These are phyloP conservation scores for Antechinus stuartii DNA, from an alignment of 2,113 vertebrate species.

Conservation along the genomic window DNA sequence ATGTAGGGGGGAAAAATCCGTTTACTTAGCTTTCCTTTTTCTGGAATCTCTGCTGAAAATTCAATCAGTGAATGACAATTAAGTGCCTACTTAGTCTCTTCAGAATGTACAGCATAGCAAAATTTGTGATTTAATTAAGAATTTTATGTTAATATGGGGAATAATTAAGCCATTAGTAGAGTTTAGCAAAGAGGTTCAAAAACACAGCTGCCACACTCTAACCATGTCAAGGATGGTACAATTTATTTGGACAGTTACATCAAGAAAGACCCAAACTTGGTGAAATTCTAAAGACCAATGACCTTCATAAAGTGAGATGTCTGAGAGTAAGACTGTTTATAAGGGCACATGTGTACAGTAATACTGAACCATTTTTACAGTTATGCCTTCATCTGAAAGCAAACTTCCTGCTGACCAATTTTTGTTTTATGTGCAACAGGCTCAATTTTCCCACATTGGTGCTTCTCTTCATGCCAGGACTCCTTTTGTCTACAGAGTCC, in stretches of 20 bases:
- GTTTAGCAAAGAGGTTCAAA: slow-evolving; percentile 15
- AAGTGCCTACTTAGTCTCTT: slow-evolving; percentile 1
- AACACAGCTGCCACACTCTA: slow-evolving; percentile 34
- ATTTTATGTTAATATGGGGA: slow-evolving; percentile 31
- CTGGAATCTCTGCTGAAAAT: slow-evolving; percentile 45
- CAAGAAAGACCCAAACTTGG: slow-evolving; percentile 4
- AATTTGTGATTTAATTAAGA: background rate
- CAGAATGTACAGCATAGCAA: slow-evolving; percentile 31
- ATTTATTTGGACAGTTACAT: slow-evolving; percentile 37
- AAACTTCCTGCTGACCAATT: slow-evolving; percentile 46
- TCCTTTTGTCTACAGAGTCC: slow-evolving; percentile 94
- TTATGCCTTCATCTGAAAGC: slow-evolving; percentile 49
- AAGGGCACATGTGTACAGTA: slow-evolving; percentile 21
- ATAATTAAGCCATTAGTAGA: background rate
- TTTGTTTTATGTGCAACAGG: slow-evolving; percentile 83
- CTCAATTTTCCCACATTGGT: slow-evolving; percentile 95
- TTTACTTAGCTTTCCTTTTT: slow-evolving; percentile 27
- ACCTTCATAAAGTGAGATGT: slow-evolving; percentile 43
- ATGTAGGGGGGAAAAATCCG: background rate
- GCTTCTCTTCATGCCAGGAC: slow-evolving; percentile 97
- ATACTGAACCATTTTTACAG: slow-evolving; percentile 32
- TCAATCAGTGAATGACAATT: slow-evolving; percentile 10
- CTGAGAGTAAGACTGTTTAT: slow-evolving; percentile 56
- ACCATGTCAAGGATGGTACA: background rate
- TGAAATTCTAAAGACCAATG: background rate